Evolutionary conservation across 2,888 invertebrate genomes (phyloP), one percentile per base, ranked within the genome.

Genomic region (Heteromurus nitidus): DNA sequence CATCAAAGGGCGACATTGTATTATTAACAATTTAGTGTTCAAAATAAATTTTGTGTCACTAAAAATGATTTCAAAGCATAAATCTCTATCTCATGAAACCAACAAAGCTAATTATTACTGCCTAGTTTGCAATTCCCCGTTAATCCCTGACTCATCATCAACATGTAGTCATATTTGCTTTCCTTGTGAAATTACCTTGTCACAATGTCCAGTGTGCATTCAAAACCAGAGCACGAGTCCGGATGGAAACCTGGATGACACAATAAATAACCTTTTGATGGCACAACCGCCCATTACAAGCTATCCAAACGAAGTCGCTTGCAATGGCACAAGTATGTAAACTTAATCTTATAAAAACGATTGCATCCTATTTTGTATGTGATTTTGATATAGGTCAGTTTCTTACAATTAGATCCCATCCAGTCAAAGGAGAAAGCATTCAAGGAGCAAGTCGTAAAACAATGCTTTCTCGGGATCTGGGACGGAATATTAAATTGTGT

Each of bases 381-480:
- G 13, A 13, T 5, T 9, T 36, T 13, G 13, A 36, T 9, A 36
- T 36, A 13, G 5, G 36, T 9, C 36, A 36, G 13, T 36, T 9
- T 36, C 13, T 36, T 36, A 36, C 36, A 36, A 13, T 36, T 36
- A 7, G 13, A 36, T n/a, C n/a, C n/a, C n/a, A n/a, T n/a, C n/a
- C 36, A 36, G 36, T 36, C 5, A 42, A 18, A 1, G 11, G 18
- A 31, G 42, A 36, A 64, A 36, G 2, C 64, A 7, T 16, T 36
- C 16, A 20, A 64, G 13, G n/a, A 13, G 3, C 36, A 64, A 64
- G 3, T 64, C 11, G 1, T 64, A 2, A 42, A 31, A 16, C 42
- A 42, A 9, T 67, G 67, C 31, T 67, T 67, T 47, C 67, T 67
- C 13, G 67, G 44, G 9, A 18, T 67, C 1, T 67, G 67, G 67